Percentiles rank a stretch among this genome's conserved stretches.
These are phyloP conservation scores for Acronicta psi DNA, from an alignment of 2,888 invertebrate genomes.

Conservation along the genomic window DNA sequence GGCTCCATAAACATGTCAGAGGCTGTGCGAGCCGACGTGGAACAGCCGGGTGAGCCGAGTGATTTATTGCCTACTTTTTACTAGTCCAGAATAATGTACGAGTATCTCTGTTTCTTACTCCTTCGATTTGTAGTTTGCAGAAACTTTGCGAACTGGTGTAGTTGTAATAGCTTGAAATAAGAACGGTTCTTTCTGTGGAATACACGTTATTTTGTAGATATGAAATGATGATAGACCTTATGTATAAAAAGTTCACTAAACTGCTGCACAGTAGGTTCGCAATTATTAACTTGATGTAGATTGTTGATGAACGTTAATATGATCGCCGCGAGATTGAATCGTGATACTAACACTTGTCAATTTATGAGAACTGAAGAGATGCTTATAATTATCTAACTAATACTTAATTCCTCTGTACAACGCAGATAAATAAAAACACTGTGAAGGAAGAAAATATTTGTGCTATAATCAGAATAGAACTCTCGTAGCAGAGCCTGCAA, in stretches of 20 bases:
- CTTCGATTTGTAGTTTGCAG: conserved; percentile 37
- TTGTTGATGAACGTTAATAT: no score
- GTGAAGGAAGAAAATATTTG: no score
- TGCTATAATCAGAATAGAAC: not conserved
- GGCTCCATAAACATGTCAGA: conserved; percentile 44
- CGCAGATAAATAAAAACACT: no score
- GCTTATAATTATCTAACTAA: no score
- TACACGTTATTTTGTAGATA: not conserved
- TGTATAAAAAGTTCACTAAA: no score
- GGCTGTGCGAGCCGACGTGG: conserved; percentile 30
- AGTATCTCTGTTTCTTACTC: conserved; percentile 41
- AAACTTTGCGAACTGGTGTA: conserved; percentile 28
- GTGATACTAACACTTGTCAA: no score
- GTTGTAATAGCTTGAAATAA: conserved; percentile 23
- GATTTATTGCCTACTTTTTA: conserved; percentile 57
- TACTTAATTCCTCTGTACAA: no score
- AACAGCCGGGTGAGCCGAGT: conserved; percentile 45
- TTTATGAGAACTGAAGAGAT: no score
- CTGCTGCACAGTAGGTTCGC: no score
- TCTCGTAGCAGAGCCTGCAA: not conserved
- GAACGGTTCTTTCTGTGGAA: conserved; percentile 7
- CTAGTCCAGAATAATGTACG: conserved; percentile 47
- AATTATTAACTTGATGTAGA: no score
- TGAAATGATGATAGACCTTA: not conserved
- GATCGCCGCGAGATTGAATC: no score